Evolutionary conservation across 2,113 vertebrate species (phyloP), one percentile per base, ranked within the genome.

Genomic region (Atherinomorus stipes): DNA sequence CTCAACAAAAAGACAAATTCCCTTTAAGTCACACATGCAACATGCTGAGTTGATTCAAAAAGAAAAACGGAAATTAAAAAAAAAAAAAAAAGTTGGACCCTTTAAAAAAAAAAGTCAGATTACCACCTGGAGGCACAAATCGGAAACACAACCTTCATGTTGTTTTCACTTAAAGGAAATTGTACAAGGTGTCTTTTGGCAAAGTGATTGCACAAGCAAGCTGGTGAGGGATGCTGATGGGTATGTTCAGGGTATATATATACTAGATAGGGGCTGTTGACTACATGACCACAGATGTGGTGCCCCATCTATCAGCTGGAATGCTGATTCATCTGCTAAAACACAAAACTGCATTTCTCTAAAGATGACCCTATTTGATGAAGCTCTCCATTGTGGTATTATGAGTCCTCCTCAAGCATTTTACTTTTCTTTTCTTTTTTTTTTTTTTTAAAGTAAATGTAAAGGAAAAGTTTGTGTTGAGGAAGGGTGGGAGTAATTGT

Each of bases 151-250:
- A 34, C 31, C 31, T 34, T 1, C 31, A 34, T 34, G 31, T 34
- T 34, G 8, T 64, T 72, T 11, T 62, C 51, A 47, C 72, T 76
- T 72, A 61, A 74, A 64, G 25, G n/a, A 53, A 56, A 34, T 60
- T 26, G 38, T 74, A 53, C 18, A 37, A 64, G 37, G 42, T 73
- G 64, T 68, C 60, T 76, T 64, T 60, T 68, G 63, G 56, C 53
- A 47, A 62, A 81, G 71, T 64, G 78, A 73, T 76, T 87, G 59
- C 58, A 60, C 57, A 56, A 63, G 49, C 75, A 58, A 40, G 68
- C 63, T 78, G 77, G 75, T 88, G 90, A 92, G 90, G 92, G 70
- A 82, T 85, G 44, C 63, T 18, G 23, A 84, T 74, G 85, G 88
- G 53, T 77, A 78, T 79, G 88, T 71, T 80, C 66, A 84, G 76